Conservation (phyloP, 2,888 invertebrate species). For the Drosophila lacicola region DNA sequence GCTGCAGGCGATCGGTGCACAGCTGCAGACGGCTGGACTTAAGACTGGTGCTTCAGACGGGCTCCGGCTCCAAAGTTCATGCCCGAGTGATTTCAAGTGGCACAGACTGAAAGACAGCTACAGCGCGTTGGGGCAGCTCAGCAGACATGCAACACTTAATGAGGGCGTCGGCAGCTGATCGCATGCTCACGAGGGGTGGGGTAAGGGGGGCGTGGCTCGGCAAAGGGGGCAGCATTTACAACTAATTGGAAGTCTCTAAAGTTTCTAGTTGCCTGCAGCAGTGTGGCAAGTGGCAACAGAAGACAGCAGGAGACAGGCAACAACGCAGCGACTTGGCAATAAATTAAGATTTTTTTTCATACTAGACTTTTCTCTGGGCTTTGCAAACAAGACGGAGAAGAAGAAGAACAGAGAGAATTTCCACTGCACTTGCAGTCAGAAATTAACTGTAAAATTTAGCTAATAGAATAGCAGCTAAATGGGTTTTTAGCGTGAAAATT, state of each 20-base stretch:
- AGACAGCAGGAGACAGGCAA: conserved; percentile 9
- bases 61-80: conserved; percentile 66
- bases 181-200: conserved; percentile 47
- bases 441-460: conserved; percentile 19
- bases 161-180: conserved; percentile 79
- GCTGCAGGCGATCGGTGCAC: conserved; percentile 44
- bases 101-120: conserved; percentile 42
- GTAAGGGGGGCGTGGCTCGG: conserved; percentile 25
- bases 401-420: conserved; percentile 2
- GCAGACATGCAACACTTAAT: conserved; percentile 77
- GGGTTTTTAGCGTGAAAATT: conserved; percentile 2
- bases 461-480: conserved; percentile 24
- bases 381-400: neutral
- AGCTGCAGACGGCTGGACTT: conserved; percentile 12
- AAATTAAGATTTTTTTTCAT: conserved; percentile 27
- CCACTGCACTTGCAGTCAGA: conserved; percentile 9
- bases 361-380: conserved; percentile 16
- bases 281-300: conserved; percentile 34
- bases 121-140: conserved; percentile 36
- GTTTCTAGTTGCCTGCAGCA: conserved; percentile 36
- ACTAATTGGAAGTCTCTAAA: conserved; percentile 65
- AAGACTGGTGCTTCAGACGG: conserved; percentile 39
- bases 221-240: conserved; percentile 41
- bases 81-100: conserved; percentile 73
- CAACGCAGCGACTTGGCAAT: conserved; percentile 19